These are phyloP conservation scores for Speoplatyrhinus poulsoni DNA, from an alignment of 2,113 vertebrate species.

Conservation along the genomic window DNA sequence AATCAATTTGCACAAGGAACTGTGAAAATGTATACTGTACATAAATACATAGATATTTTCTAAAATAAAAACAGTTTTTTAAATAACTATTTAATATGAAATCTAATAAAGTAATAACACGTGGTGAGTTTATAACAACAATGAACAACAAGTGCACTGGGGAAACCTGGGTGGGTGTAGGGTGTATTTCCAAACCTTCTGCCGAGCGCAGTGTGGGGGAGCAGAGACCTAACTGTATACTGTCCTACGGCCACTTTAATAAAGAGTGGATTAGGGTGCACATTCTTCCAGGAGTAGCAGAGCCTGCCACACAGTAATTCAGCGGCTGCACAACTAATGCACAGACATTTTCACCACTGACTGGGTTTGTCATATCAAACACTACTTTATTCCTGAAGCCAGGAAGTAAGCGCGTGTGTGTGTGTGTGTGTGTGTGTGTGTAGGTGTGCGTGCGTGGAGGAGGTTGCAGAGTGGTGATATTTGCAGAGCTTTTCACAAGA, in stretches of 20 bases:
- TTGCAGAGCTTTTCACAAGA: slow-evolving; percentile 48
- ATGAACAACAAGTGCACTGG: slow-evolving; percentile 29
- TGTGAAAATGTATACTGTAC: not conserved
- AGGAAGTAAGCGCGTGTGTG: slow-evolving; percentile 3
- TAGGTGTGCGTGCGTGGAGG: not conserved
- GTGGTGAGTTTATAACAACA: not conserved
- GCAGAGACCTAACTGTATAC: slow-evolving; percentile 48
- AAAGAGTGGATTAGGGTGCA: slow-evolving; percentile 70
- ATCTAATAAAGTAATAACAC: no score
- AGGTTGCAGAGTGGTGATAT: slow-evolving; percentile 27
- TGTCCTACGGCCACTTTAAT: slow-evolving; percentile 66
- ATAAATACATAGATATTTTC: not conserved
- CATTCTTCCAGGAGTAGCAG: slow-evolving; percentile 55
- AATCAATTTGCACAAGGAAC: slow-evolving; percentile 1
- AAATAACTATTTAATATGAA: no score
- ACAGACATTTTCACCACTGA: slow-evolving; percentile 62
- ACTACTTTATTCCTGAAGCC: slow-evolving; percentile 52
- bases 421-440: slow-evolving; percentile 16
- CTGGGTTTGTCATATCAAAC: slow-evolving; percentile 62
- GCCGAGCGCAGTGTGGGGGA: slow-evolving; percentile 48
- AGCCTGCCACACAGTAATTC: slow-evolving; percentile 62
- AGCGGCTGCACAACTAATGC: slow-evolving; percentile 63
- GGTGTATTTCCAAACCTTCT: slow-evolving; percentile 50
- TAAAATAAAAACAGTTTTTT: not conserved
- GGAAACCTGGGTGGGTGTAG: slow-evolving; percentile 43